phyloP scores from a whole-genome alignment of 2,888 invertebrate genomes.

The Hipparchia semele region DNA sequence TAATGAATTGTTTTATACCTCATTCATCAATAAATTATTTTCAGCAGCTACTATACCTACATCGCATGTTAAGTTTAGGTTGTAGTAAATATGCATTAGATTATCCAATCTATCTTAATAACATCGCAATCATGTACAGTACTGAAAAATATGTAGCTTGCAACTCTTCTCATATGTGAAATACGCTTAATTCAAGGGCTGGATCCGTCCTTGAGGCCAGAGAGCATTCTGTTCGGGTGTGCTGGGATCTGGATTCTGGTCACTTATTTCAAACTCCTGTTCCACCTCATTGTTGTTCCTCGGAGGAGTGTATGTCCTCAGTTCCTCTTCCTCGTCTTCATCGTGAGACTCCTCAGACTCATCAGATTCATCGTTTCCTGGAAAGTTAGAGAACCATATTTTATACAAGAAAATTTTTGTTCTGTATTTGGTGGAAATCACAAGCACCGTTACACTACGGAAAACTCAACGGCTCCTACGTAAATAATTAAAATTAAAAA shows the following conservation, averaged over 20 bases:
- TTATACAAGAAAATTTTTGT: neutral
- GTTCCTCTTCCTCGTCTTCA: constrained; percentile 83
- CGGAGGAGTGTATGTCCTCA: constrained; percentile 69
- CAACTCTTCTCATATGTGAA: neutral
- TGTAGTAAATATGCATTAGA: no score
- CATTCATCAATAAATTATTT: no score
- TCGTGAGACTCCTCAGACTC: constrained; percentile 83
- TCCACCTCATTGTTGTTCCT: constrained; percentile 73
- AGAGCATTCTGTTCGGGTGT: constrained; percentile 66
- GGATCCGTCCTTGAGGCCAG: constrained; percentile 49
- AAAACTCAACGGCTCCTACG: no score
- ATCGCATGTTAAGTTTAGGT: no score
- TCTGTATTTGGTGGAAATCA: no score
- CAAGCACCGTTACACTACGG: no score
- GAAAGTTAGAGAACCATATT: neutral
- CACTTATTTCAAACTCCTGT: constrained; percentile 64
- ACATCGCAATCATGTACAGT: neutral
- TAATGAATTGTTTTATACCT: no score
- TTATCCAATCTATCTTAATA: no score
- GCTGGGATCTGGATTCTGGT: constrained; percentile 64
- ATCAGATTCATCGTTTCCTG: constrained; percentile 82
- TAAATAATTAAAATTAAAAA: no score
- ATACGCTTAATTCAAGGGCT: constrained; percentile 11
- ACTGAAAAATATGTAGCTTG: neutral
- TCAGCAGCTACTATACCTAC: no score